Percentiles rank a stretch among this genome's conserved stretches.
These are phyloP conservation scores for Stercorarius parasiticus DNA, from an alignment of 2,113 vertebrate species.

Conservation along the genomic window DNA sequence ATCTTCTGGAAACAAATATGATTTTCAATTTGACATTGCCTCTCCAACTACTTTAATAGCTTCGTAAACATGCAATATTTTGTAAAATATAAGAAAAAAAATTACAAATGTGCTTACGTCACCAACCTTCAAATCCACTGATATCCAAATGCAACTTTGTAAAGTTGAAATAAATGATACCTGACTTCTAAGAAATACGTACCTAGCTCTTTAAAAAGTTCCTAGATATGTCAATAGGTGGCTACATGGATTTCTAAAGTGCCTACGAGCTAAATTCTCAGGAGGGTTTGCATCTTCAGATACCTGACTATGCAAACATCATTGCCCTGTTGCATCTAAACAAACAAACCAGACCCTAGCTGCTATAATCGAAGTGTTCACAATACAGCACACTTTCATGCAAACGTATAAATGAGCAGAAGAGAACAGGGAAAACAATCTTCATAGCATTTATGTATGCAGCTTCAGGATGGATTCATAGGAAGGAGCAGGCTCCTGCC, in stretches of 20 bases:
- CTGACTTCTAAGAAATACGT: neutral
- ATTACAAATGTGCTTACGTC: neutral
- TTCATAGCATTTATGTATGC: neutral
- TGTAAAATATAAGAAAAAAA: neutral
- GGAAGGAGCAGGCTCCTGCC: neutral
- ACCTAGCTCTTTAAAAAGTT: neutral
- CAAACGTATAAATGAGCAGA: neutral
- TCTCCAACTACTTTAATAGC: neutral
- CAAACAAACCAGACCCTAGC: neutral
- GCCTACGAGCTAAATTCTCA: neutral
- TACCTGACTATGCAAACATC: neutral
- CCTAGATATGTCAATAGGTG: neutral
- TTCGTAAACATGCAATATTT: neutral
- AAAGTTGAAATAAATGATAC: neutral
- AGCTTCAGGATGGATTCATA: neutral
- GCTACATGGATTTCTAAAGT: neutral
- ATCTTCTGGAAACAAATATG: neutral
- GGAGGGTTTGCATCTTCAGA: neutral
- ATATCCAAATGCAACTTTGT: neutral
- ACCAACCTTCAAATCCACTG: neutral
- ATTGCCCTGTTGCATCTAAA: neutral
- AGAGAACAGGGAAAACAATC: neutral
- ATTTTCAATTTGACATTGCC: neutral
- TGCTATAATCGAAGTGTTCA: neutral
- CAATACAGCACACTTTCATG: neutral